Conservation (phyloP, 2,888 invertebrate genomes). For the Allacma fusca region DNA sequence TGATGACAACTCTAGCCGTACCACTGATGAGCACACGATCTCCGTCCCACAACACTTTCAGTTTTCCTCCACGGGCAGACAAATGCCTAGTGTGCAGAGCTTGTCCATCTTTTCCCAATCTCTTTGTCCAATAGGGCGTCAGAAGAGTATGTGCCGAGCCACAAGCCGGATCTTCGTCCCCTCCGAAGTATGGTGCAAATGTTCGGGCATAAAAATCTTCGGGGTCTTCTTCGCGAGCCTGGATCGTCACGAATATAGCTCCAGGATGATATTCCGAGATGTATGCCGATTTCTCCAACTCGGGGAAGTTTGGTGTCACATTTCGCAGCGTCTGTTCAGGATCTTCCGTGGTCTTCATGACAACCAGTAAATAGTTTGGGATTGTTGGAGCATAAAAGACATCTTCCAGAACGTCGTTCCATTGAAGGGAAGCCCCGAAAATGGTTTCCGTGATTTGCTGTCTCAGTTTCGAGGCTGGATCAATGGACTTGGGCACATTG, state of each 20-base stretch:
- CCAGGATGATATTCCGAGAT: conserved; percentile 7
- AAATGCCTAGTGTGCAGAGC: conserved; percentile 21
- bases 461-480: neutral
- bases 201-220: conserved; percentile 20
- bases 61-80: neutral
- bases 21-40: neutral
- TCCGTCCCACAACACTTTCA: conserved; percentile 40
- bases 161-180: conserved; percentile 17
- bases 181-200: neutral
- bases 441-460: neutral
- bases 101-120: neutral
- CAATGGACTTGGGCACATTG: neutral
- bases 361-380: neutral
- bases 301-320: neutral
- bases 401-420: neutral
- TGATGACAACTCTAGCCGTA: conserved; percentile 1
- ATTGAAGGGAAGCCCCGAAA: neutral
- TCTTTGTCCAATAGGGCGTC: neutral
- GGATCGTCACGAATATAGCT: conserved; percentile 2
- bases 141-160: neutral
- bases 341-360: neutral
- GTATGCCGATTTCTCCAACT: neutral
- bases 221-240: conserved; percentile 29
- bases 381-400: neutral
- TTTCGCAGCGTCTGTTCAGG: neutral